phyloP scores from a whole-genome alignment of 2,797 vertebrate species.

The Poeciliopsis infans region DNA sequence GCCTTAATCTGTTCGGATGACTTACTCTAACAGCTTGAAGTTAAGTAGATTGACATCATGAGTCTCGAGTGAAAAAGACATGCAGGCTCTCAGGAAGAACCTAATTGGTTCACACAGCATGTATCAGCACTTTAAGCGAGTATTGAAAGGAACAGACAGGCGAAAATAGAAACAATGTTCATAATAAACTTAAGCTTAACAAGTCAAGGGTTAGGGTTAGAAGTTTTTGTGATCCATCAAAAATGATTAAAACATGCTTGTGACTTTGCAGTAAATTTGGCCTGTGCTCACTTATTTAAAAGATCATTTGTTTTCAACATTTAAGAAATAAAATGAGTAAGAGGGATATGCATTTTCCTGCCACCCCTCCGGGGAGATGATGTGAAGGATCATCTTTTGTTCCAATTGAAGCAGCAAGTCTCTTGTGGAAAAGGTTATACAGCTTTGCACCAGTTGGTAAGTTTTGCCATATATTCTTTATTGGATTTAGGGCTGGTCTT shows the following conservation, averaged over 20 bases:
- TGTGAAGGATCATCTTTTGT: neutral
- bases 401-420: neutral
- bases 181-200: neutral
- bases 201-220: neutral
- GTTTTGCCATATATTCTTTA: neutral
- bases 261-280: neutral
- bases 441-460: neutral
- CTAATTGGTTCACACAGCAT: neutral
- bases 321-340: neutral
- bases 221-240: neutral
- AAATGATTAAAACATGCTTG: neutral
- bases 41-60: slow-evolving; percentile 61
- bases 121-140: neutral
- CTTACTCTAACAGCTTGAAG: slow-evolving; percentile 63
- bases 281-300: neutral
- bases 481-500: neutral
- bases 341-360: neutral
- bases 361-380: no score
- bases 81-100: neutral
- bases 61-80: slow-evolving; percentile 26
- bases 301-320: neutral
- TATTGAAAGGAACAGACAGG: slow-evolving; percentile 6
- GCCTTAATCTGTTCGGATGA: slow-evolving; percentile 69
- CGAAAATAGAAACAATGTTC: slow-evolving; percentile 5
- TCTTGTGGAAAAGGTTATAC: neutral